phyloP scores from a whole-genome alignment of 2,113 vertebrate species.

The Chinchilla lanigera region DNA sequence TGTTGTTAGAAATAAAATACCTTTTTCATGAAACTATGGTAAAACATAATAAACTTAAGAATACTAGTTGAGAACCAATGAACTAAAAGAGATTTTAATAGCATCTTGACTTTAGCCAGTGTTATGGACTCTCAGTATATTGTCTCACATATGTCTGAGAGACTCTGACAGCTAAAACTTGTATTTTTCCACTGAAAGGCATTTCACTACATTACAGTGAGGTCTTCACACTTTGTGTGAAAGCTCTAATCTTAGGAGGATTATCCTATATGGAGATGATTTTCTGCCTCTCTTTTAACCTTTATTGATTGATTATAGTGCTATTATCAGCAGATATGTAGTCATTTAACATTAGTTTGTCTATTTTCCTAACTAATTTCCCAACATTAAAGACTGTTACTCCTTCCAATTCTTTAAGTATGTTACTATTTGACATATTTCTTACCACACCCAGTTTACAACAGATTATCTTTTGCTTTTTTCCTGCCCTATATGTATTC shows the following conservation, averaged over 20 bases:
- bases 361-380: neutral
- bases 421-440: neutral
- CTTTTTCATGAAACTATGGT: conserved; percentile 2
- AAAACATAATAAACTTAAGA: neutral
- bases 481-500: neutral
- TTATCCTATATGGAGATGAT: neutral
- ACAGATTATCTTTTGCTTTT: neutral
- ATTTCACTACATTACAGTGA: neutral
- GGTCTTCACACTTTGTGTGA: neutral
- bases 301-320: neutral
- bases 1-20: neutral
- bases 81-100: neutral
- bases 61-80: neutral
- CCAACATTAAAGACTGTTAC: neutral
- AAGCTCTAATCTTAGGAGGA: neutral
- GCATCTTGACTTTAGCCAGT: neutral
- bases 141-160: neutral
- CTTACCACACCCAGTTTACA: neutral
- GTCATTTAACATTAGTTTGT: neutral
- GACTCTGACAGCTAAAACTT: neutral
- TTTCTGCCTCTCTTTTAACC: neutral
- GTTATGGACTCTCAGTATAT: neutral
- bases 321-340: neutral
- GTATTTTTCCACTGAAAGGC: neutral
- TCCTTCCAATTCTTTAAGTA: neutral